Percentiles rank a stretch among this genome's conserved stretches.
Conservation (phyloP, 2,797 vertebrate species). For the Strix occidentalis region DNA sequence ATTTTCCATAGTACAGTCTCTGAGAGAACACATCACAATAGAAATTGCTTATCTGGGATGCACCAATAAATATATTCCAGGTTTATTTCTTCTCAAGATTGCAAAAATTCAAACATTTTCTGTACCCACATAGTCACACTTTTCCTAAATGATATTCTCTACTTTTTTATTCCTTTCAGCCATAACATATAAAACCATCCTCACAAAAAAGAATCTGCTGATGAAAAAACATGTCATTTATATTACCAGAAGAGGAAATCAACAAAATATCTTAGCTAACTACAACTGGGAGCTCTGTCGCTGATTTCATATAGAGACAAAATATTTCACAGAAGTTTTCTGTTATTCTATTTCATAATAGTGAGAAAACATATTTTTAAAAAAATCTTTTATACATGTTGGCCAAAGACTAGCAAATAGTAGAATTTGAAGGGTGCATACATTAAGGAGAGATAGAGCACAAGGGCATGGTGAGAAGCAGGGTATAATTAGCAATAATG, state of each 20-base stretch:
- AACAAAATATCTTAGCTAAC: background rate
- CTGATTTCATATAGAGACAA: background rate
- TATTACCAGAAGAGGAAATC: background rate
- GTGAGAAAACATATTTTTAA: background rate
- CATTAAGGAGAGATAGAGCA: background rate
- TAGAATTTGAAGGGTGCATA: background rate
- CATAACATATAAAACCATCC: background rate
- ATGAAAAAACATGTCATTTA: background rate
- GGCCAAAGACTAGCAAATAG: background rate
- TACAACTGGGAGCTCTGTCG: background rate
- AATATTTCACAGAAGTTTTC: background rate
- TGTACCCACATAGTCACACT: background rate
- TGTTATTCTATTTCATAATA: background rate
- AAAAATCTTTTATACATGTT: background rate
- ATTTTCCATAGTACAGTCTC: conserved; percentile 49
- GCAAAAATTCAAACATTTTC: background rate
- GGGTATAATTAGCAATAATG: background rate
- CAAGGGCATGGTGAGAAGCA: background rate
- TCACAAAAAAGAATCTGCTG: background rate
- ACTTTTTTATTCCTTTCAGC: background rate
- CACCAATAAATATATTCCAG: conserved; percentile 23
- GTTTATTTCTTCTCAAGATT: conserved; percentile 16
- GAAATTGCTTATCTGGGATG: conserved; percentile 48
- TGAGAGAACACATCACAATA: conserved; percentile 40
- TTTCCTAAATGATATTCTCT: background rate